These are phyloP conservation scores for Typhlichthys subterraneus DNA, from an alignment of 2,797 vertebrate genomes.

Conservation along the genomic window DNA sequence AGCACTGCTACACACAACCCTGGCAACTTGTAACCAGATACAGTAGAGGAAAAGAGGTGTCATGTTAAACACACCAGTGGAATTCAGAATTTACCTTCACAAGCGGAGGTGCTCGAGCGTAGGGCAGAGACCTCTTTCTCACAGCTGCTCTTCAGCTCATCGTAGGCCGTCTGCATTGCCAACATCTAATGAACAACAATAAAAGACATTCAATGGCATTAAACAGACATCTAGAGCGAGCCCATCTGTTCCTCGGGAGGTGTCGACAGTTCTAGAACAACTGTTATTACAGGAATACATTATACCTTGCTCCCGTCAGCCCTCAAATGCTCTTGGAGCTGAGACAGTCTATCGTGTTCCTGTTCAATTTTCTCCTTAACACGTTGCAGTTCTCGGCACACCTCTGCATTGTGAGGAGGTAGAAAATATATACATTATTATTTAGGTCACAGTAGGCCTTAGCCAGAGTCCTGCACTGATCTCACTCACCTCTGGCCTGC, in stretches of 20 bases:
- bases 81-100: slow-evolving; percentile 47
- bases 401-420: slow-evolving; percentile 54
- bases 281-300: neutral
- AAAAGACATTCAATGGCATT: slow-evolving; percentile 1
- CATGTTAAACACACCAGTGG: too few species aligned
- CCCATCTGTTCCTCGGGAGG: too few species aligned
- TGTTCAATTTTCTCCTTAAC: slow-evolving; percentile 76
- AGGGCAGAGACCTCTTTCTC: slow-evolving; percentile 58
- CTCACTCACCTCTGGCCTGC: slow-evolving; percentile 76
- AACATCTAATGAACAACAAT: slow-evolving; percentile 59
- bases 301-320: slow-evolving; percentile 73
- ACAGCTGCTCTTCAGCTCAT: slow-evolving; percentile 66
- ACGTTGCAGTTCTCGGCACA: slow-evolving; percentile 76
- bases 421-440: too few species aligned
- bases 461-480: too few species aligned
- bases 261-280: neutral
- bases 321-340: slow-evolving; percentile 73
- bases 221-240: neutral
- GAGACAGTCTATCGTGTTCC: slow-evolving; percentile 75
- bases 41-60: too few species aligned
- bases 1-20: too few species aligned
- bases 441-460: too few species aligned
- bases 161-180: slow-evolving; percentile 50
- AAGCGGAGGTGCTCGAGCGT: slow-evolving; percentile 30
- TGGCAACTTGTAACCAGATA: too few species aligned